phyloP scores from a whole-genome alignment of 1,140 invertebrate species.

The Catajapyx aquilonaris region DNA sequence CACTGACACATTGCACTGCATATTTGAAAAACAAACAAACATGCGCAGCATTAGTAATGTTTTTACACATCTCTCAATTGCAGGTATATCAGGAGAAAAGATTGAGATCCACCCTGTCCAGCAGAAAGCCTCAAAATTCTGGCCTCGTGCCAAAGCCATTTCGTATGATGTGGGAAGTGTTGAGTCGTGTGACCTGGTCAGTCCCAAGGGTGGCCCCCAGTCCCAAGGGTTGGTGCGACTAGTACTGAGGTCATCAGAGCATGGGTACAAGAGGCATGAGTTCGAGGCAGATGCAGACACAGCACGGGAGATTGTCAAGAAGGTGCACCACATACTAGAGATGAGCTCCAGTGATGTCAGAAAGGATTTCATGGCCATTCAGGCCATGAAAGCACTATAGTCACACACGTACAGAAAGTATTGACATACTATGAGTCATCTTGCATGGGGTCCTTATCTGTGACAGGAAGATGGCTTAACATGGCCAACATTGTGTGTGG shows the following conservation, averaged over 20 bases:
- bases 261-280: slow-evolving; percentile 61
- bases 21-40: too few relatives aligned
- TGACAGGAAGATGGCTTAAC: too few relatives aligned
- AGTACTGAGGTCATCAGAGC: slow-evolving; percentile 14
- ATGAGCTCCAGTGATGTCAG: slow-evolving; percentile 49
- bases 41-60: too few relatives aligned
- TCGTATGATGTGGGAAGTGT: slow-evolving; percentile 65
- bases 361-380: too few relatives aligned
- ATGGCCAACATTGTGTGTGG: too few relatives aligned
- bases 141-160: slow-evolving; percentile 41
- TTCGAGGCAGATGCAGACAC: slow-evolving; percentile 57
- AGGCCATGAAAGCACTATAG: too few relatives aligned
- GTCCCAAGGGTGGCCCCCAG: slow-evolving; percentile 2
- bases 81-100: slow-evolving; percentile 66
- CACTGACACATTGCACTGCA: too few relatives aligned
- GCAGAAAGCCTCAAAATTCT: slow-evolving; percentile 39
- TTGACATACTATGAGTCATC: too few relatives aligned
- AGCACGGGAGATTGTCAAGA: slow-evolving; percentile 62
- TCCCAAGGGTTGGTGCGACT: not conserved
- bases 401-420: too few relatives aligned
- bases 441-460: too few relatives aligned
- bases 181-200: slow-evolving; percentile 57
- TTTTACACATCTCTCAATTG: slow-evolving; percentile 5
- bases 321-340: slow-evolving; percentile 70
- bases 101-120: slow-evolving; percentile 71